Percentiles rank a stretch among this genome's conserved stretches.
phyloP scores from a whole-genome alignment of 2,888 invertebrate species.

The Cepaea hortensis region DNA sequence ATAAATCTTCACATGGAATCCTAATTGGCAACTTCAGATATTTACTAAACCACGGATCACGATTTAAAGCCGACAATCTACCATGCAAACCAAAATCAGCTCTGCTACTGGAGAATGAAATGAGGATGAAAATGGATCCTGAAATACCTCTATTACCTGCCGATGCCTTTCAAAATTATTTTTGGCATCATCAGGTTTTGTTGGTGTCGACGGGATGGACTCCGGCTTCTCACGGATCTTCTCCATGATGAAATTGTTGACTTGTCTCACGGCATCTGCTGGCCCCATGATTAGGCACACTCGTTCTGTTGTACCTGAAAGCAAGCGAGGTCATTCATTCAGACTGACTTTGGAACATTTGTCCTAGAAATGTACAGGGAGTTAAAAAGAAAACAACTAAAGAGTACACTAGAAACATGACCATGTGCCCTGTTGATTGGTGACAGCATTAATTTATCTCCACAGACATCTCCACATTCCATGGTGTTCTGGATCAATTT shows the following conservation, averaged over 20 bases:
- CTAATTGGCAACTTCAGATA: no score
- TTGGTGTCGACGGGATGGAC: constrained; percentile 65
- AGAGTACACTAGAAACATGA: no score
- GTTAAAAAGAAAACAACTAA: no score
- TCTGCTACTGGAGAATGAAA: constrained; percentile 40
- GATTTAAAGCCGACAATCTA: no score
- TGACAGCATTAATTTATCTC: not conserved
- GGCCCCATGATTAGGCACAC: constrained; percentile 76
- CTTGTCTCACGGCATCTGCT: constrained; percentile 73
- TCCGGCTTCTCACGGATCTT: constrained; percentile 76
- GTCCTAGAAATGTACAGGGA: no score
- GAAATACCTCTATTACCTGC: constrained; percentile 70
- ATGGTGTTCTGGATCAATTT: no score
- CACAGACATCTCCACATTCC: no score
- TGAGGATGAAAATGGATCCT: constrained; percentile 51
- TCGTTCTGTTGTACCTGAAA: constrained; percentile 76
- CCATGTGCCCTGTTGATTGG: no score
- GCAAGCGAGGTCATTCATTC: not conserved
- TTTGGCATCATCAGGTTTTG: constrained; percentile 73
- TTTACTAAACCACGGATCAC: no score
- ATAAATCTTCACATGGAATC: no score
- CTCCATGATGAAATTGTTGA: constrained; percentile 76
- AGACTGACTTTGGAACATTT: no score
- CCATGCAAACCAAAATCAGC: constrained; percentile 44
- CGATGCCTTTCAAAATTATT: constrained; percentile 75